Evolutionary conservation across 2,888 invertebrate genomes (phyloP), one percentile per base, ranked within the genome.

Genomic region (Drepana falcataria): DNA sequence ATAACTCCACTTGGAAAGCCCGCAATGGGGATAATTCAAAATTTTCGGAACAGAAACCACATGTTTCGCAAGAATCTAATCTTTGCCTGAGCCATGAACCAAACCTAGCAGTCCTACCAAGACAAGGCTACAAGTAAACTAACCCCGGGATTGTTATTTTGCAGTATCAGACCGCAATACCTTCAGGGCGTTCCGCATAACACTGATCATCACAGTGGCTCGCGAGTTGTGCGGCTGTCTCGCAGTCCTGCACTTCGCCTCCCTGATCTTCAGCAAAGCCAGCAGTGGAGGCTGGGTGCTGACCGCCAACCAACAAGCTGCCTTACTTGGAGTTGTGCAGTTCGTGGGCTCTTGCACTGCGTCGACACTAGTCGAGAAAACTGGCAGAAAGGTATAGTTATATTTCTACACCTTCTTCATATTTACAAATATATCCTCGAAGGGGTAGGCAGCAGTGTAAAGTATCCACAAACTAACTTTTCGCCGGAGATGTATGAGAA

Each of bases 141-240:
- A 21, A 21, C 21, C 21, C 21, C 1, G 21, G 21, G 21, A 21
- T 21, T 49, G 48, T 3, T 49, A 6, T 6, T 51, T 60, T 65
- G 4, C 72, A 88, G 89, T 87, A 9, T 73, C 86, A 0, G 89
- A 90, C 61, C 77, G 79, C 48, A 79, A 71, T 56, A 85, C 85
- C 0, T 87, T 91, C 65, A 84, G 91, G 1, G 92, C 92, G 0
- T 91, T 93, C 65, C 91, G 92, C 48, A 92, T 93, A 54, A 92
- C 92, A 0, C 86, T 90, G 2, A 84, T 77, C 21, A 87, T 91
- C 55, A 90, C 88, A 0, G 64, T 89, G 1, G 90, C 88, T 0
- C 71, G 91, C 0, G 90, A 91, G 64, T 71, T 91, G 35, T 87
- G 91, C 63, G 91, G 91, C 1, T 87, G 90, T 51, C 71, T 91